Base-by-base conservation (phyloP, 2,888 invertebrate genomes). In the Drosophila setosimentum region DNA sequence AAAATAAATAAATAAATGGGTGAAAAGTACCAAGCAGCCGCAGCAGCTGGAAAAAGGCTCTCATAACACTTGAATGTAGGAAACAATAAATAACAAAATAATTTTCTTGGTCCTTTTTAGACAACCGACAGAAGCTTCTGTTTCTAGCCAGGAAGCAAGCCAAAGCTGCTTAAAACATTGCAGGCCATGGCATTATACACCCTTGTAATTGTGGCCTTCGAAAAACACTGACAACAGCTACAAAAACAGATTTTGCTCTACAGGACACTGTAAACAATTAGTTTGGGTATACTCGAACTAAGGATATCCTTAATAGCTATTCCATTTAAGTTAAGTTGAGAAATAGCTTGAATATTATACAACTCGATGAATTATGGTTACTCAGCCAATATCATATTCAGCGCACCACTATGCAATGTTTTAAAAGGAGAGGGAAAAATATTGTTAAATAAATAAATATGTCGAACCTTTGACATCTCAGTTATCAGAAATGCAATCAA, bases 131-230 rank as follows among this genome's bases (percentile, higher is more conserved):
- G 77, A 55, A 54, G 49, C n/a, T 50, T 33, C 37, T 51, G 45
- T 30, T 57, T n/a, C 55, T 55, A n/a, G 21, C 4, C 35, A 55
- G 54, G 54, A 55, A 55, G 54, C 37, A 55, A 29, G 29, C 51
- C 70, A 32, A 69, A 66, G 82, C 73, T 68, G 71, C 82, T 73
- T 68, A 65, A 63, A 81, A 83, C 68, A 78, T 62, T 55, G 59
- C 53, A 66, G 72, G 68, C 24, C 45, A 45, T 8, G 16, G 69
- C 71, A 78, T 86, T 78, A 78, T 73, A 78, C 81, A 76, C 73
- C 70, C 83, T 68, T 80, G 83, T 83, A 88, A 77, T 78, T 83
- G 85, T 78, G 86, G 88, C 61, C 75, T 76, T 70, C 70, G 55
- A 21, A 40, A 60, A 54, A 54, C 57, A 65, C 55, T 42, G 58